phyloP scores from a whole-genome alignment of 2,888 invertebrate species.

The Tromatobia lineatoria region DNA sequence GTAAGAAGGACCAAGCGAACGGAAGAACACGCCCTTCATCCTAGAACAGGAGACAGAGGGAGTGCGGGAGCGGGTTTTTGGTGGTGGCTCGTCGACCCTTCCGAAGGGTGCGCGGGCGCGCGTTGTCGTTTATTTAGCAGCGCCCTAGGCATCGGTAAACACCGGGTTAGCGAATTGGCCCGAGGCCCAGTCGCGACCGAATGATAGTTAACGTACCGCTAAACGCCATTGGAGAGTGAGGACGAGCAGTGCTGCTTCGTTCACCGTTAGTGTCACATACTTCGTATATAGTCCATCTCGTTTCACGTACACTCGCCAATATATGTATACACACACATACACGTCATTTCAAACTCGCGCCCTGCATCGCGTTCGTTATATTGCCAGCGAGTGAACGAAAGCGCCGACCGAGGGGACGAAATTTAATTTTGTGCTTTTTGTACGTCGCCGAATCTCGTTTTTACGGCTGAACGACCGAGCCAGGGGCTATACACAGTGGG shows the following conservation, averaged over 20 bases:
- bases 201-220: conserved; percentile 85
- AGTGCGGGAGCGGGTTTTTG: conserved; percentile 14
- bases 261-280: conserved; percentile 49
- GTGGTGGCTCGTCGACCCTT: conserved; percentile 55
- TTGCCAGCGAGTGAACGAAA: conserved; percentile 78
- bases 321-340: conserved; percentile 20
- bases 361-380: conserved; percentile 72
- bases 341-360: conserved; percentile 16
- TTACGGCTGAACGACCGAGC: conserved; percentile 69
- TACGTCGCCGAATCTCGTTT: conserved; percentile 81
- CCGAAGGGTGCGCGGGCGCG: conserved; percentile 55
- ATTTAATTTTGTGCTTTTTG: conserved; percentile 85
- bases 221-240: conserved; percentile 84
- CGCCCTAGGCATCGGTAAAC: conserved; percentile 85
- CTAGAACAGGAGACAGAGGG: conserved; percentile 19
- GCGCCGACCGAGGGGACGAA: conserved; percentile 77
- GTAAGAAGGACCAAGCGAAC: conserved; percentile 32
- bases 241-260: conserved; percentile 67
- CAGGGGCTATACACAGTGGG: conserved; percentile 54
- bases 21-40: conserved; percentile 53
- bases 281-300: conserved; percentile 36
- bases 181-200: conserved; percentile 80
- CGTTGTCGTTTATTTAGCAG: conserved; percentile 84
- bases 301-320: conserved; percentile 27
- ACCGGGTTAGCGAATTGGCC: conserved; percentile 85